Evolutionary conservation across 2,888 invertebrate species (phyloP).

Genomic region (Conops quadrifasciatus): DNA sequence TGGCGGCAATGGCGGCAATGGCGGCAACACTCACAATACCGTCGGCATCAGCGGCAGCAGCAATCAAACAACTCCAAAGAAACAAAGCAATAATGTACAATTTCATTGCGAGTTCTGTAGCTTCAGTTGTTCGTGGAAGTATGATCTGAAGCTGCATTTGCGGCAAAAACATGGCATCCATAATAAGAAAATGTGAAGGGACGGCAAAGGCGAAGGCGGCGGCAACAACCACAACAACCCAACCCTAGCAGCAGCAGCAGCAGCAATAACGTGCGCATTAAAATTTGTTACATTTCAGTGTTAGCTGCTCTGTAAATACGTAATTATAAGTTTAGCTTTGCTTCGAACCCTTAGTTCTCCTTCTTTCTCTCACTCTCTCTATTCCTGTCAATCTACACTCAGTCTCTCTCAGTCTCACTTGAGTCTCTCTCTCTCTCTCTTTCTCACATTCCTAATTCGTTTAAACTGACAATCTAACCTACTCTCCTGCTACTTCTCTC

Average conservation of each 20-base stretch:
- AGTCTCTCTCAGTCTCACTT: neutral
- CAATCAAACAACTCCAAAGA: slow-evolving; percentile 47
- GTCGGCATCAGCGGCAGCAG: slow-evolving; percentile 34
- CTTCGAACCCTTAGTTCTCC: neutral
- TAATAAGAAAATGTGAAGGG: slow-evolving; percentile 62
- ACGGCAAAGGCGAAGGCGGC: neutral
- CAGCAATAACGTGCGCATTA: neutral
- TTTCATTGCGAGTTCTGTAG: slow-evolving; percentile 64
- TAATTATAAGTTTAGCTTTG: slow-evolving; percentile 7
- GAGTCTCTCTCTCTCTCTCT: neutral
- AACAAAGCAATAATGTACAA: slow-evolving; percentile 53
- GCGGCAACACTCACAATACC: slow-evolving; percentile 27
- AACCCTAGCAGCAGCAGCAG: neutral
- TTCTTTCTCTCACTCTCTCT: neutral
- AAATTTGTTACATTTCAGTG: neutral
- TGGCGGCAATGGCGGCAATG: slow-evolving; percentile 1
- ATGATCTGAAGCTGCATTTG: slow-evolving; percentile 64
- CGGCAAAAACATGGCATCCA: slow-evolving; percentile 66
- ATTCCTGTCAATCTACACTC: no score
- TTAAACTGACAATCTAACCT: no score
- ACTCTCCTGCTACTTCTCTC: no score
- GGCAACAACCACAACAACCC: slow-evolving; percentile 10
- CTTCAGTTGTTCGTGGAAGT: slow-evolving; percentile 65
- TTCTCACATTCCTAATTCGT: slow-evolving; percentile 7
- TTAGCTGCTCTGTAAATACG: neutral